Evolutionary conservation across 2,888 invertebrate species (phyloP), one percentile per base, ranked within the genome.

Genomic region (Macrophya annulata): DNA sequence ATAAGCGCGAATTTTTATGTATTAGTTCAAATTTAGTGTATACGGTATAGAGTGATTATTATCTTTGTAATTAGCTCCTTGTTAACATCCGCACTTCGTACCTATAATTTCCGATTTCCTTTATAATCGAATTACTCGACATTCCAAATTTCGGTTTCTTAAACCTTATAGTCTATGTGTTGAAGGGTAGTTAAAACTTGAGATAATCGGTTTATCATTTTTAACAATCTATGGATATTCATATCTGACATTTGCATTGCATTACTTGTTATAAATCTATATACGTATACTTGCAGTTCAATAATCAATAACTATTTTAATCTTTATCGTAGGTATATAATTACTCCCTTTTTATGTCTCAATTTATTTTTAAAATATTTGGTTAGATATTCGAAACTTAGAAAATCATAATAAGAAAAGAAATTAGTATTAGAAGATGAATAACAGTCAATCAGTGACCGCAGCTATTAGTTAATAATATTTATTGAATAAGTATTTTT

Each of bases 401-500:
- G 1, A 21, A 59, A 59, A 55, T n/a, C 17, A n/a, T 1, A 55
- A 17, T 1, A n/a, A 55, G 0, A 55, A 55, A n/a, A 55, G 31
- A 31, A 31, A 31, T n/a, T n/a, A 31, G 31, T 31, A 31, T 31
- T 31, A 31, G 1, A 31, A 31, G 1, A 31, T 31, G 31, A 31
- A 31, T 2, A 31, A 17, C 17, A 55, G 55, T 55, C 17, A 55
- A n/a, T 55, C 55, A 15, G 55, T 55, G 5, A n/a, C 55, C 55
- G 55, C n/a, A 55, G n/a, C 55, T 55, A 55, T 55, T 55, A 21
- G n/a, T 59, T 59, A 21, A 59, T 21, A 59, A 59, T 59, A 59
- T 59, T 59, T 59, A 59, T 59, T 8, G n/a, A 21, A 59, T 21
- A 8, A 59, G 21, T 48, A 31, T 31, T 31, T 31, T 31, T 31